Percentiles rank a stretch among this genome's conserved stretches.
Evolutionary conservation across 2,113 vertebrate species (phyloP).

Genomic region (Mesembrinibis cayennensis): DNA sequence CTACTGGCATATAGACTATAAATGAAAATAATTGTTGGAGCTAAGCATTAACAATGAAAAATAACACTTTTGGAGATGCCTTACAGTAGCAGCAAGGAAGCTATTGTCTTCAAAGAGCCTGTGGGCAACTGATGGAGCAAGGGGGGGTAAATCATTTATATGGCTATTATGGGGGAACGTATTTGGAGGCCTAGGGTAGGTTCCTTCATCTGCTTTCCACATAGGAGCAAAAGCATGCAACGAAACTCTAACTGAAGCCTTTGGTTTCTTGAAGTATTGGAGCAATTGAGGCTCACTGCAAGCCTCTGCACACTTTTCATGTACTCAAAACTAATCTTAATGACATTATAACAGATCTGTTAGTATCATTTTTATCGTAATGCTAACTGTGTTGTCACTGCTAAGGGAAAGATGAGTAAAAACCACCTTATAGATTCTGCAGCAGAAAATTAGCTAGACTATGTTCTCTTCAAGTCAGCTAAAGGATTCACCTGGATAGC

Average conservation of each 20-base stretch:
- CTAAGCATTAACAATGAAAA: not conserved
- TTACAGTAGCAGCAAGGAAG: not conserved
- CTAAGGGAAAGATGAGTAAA: not conserved
- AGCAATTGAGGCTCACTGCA: not conserved
- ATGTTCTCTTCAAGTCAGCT: not conserved
- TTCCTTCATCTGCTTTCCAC: not conserved
- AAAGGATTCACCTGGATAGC: not conserved
- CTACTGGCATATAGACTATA: not conserved
- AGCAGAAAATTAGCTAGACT: not conserved
- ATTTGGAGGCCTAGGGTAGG: not conserved
- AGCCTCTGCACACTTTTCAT: not conserved
- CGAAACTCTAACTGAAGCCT: not conserved
- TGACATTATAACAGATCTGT: not conserved
- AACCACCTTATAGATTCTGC: not conserved
- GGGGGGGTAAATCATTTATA: not conserved
- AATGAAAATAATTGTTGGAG: not conserved
- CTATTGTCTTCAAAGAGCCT: not conserved
- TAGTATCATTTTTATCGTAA: not conserved
- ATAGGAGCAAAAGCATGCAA: not conserved
- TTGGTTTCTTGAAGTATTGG: not conserved
- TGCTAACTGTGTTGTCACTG: not conserved
- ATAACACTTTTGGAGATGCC: not conserved
- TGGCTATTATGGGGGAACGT: fast-evolving
- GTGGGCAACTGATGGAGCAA: not conserved
- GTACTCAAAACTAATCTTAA: not conserved